Evolutionary conservation across 2,888 invertebrate species (phyloP), one percentile per base, ranked within the genome.

Genomic region (Zootermopsis nevadensis): DNA sequence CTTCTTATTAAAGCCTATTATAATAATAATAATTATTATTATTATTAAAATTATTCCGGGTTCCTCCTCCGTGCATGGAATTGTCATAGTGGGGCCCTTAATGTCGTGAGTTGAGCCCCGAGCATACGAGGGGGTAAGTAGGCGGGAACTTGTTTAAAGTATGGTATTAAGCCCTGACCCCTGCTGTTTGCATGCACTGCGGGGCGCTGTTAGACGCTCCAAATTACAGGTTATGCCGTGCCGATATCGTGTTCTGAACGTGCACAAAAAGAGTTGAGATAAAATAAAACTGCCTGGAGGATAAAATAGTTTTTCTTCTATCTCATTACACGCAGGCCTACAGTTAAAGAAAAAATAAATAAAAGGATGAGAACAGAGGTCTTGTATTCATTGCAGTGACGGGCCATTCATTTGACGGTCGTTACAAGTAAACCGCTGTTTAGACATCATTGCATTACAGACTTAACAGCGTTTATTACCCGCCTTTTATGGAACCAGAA

Each of bases 261-360:
- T 76, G 76, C 42, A 76, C 76, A 76, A 76, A 76, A 76, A 76
- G 76, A 38, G 76, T 76, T n/a, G n/a, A 42, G 76, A 76, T 76
- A 76, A 76, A 76, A n/a, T 35, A 76, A 76, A 35, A 42, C 48
- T 42, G n/a, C 48, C 76, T 42, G n/a, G 4, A 76, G 76, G 76
- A 42, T 15, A 42, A 76, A 76, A 42, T 24, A 76, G 38, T 76
- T 76, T 76, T 30, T 76, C 76, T 76, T 42, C 42, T 30, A 42
- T 76, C 38, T 76, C 38, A 76, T 76, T 76, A 76, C 76, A 76
- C 38, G 30, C 76, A 33, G 24, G 74, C 31, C 22, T 31, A 35
- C 19, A 74, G 74, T n/a, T n/a, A n/a, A 48, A 48, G 10, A 42
- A 76, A 76, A 33, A 76, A 42, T 33, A 42, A 48, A 66, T 15